Evolutionary conservation across 2,797 vertebrate species (phyloP).

Genomic region (Protosalanx chinensis): DNA sequence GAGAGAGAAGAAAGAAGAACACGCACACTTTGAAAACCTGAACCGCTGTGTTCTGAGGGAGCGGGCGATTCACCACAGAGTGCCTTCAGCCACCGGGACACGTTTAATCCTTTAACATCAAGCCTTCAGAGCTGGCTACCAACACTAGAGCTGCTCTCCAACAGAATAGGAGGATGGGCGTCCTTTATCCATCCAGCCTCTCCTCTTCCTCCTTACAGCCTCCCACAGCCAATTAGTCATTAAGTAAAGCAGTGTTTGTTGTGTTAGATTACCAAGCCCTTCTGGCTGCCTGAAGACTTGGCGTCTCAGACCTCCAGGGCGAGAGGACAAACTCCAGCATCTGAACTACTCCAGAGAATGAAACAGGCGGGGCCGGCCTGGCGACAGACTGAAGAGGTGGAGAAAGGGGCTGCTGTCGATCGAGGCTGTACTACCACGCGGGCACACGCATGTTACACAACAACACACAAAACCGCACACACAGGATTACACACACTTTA

Average conservation of each 20-base stretch:
- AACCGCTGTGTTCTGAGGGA: constrained; percentile 24
- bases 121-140: constrained; percentile 34
- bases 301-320: constrained; percentile 7
- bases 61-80: constrained; percentile 22
- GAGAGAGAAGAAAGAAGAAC: constrained; percentile 2
- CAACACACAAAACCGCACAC: constrained; percentile 14
- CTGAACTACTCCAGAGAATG: constrained; percentile 1
- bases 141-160: constrained; percentile 53
- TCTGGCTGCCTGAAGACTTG: constrained; percentile 16
- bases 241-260: constrained; percentile 32
- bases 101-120: constrained; percentile 44
- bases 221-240: constrained; percentile 47
- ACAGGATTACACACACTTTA: not conserved
- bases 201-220: constrained; percentile 29
- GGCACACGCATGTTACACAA: not conserved
- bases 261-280: constrained; percentile 21
- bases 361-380: not conserved
- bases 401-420: not conserved
- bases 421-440: not conserved
- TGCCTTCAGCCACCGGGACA: constrained; percentile 34
- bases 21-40: constrained; percentile 53
- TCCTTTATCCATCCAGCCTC: constrained; percentile 26
- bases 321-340: not conserved
- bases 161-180: constrained; percentile 46
- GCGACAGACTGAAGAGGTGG: constrained; percentile 12